Evolutionary conservation across 2,797 vertebrate species (phyloP).

Genomic region (Megaceryle alcyon): DNA sequence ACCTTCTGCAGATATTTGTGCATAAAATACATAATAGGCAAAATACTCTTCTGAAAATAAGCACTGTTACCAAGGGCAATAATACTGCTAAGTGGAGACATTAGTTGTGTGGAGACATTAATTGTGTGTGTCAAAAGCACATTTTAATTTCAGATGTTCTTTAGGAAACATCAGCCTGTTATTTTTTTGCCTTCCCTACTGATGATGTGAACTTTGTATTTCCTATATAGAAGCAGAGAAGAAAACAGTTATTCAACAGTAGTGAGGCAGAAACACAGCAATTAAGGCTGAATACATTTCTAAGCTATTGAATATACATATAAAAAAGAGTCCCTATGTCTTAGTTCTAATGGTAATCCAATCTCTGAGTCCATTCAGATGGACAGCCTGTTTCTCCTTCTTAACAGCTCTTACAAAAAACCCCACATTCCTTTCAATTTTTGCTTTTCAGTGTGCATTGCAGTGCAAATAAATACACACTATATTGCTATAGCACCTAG

Average conservation of each 20-base stretch:
- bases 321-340: background rate
- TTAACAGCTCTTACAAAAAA: background rate
- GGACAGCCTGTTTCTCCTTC: background rate
- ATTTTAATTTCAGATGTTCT: background rate
- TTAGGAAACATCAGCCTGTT: background rate
- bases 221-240: background rate
- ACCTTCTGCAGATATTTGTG: background rate
- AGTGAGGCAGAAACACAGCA: background rate
- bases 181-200: background rate
- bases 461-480: no score
- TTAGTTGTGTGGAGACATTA: background rate
- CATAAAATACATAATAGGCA: background rate
- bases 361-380: background rate
- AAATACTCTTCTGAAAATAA: background rate
- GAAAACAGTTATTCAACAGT: background rate
- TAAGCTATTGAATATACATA: background rate
- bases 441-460: background rate
- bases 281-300: background rate
- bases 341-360: background rate
- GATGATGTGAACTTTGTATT: background rate
- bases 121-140: background rate
- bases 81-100: background rate
- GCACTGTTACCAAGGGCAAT: background rate
- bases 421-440: background rate
- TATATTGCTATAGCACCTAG: no score